A percentile compares a stretch with the other conserved stretches of the same genome.
Evolutionary conservation across 2,888 invertebrate genomes (phyloP).

Genomic region (Lissocephala sabroskyi): DNA sequence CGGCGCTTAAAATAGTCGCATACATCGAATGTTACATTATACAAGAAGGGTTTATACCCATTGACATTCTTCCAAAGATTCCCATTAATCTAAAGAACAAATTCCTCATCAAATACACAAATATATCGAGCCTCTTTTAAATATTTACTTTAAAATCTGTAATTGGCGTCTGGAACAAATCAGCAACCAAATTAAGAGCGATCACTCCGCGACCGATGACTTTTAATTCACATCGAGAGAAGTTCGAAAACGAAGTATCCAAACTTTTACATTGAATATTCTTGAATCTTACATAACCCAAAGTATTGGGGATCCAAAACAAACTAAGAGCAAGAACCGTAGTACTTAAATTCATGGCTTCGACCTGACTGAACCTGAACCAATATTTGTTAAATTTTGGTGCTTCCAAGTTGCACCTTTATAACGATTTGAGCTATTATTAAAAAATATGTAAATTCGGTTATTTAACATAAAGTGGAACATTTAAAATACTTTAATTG

Average conservation of each 20-base stretch:
- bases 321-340: too few species aligned
- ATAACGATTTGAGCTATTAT: too few species aligned
- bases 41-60: not conserved
- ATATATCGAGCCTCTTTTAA: not conserved
- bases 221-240: not conserved
- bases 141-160: not conserved
- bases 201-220: not conserved
- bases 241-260: not conserved
- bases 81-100: not conserved
- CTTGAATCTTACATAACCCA: not conserved
- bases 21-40: not conserved
- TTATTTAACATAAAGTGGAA: too few species aligned
- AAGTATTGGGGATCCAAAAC: too few species aligned
- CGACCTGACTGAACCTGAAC: too few species aligned
- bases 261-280: not conserved
- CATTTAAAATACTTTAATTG: too few species aligned
- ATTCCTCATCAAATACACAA: not conserved
- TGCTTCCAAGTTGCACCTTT: too few species aligned
- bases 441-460: too few species aligned
- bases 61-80: not conserved
- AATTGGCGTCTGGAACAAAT: not conserved
- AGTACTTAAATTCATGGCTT: too few species aligned
- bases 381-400: too few species aligned
- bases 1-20: not conserved
- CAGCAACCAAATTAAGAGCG: not conserved